These are phyloP conservation scores for Tupaia chinensis DNA, from an alignment of 2,113 vertebrate genomes.

Conservation along the genomic window DNA sequence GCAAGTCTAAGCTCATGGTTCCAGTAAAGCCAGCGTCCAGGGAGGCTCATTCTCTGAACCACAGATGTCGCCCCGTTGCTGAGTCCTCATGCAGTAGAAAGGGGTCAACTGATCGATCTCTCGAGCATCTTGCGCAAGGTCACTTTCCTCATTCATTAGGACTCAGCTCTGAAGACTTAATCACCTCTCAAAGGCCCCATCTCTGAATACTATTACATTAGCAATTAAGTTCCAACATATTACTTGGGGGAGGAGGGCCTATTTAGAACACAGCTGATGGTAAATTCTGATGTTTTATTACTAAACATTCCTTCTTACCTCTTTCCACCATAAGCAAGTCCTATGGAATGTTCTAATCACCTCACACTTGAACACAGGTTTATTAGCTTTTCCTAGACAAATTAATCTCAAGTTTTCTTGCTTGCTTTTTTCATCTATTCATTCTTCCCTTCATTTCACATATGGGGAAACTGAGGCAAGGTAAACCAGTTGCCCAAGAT, in stretches of 20 bases:
- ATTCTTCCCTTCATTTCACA: neutral
- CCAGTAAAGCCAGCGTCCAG: neutral
- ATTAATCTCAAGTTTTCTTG: neutral
- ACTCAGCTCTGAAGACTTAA: neutral
- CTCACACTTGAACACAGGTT: neutral
- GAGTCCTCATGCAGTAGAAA: neutral
- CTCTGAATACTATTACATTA: neutral
- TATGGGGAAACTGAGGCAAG: neutral
- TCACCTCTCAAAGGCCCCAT: neutral
- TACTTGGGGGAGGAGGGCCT: neutral
- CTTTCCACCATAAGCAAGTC: neutral
- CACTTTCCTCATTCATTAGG: neutral
- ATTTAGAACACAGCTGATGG: neutral
- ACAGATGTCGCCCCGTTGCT: neutral
- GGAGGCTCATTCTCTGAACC: no score
- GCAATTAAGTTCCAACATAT: neutral
- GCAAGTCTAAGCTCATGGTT: neutral
- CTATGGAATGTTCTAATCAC: neutral
- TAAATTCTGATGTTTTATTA: neutral
- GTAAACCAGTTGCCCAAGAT: neutral
- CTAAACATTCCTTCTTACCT: neutral
- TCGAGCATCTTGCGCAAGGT: neutral
- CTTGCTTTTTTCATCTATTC: neutral
- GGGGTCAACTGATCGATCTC: neutral
- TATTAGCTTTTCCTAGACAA: neutral